phyloP scores from a whole-genome alignment of 2,888 invertebrate genomes.

The Dioctria linearis region DNA sequence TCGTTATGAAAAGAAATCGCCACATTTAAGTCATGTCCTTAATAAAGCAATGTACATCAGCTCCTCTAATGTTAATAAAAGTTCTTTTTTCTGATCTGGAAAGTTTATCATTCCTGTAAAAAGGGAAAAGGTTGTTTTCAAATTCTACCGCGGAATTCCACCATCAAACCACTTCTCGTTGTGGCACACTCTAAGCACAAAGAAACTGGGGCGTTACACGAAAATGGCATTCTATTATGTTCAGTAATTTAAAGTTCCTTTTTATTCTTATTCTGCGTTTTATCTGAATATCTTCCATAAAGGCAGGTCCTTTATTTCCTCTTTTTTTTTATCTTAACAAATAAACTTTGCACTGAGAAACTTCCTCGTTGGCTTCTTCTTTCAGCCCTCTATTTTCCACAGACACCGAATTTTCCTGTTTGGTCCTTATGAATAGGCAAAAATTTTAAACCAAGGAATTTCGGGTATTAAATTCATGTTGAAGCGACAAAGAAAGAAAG shows the following conservation, averaged over 20 bases:
- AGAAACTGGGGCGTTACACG: slow-evolving; percentile 44
- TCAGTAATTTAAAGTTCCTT: slow-evolving; percentile 43
- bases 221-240: slow-evolving; percentile 46
- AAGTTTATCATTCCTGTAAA: neutral
- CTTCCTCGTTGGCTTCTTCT: slow-evolving; percentile 37
- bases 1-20: neutral
- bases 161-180: neutral
- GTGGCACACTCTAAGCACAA: slow-evolving; percentile 1
- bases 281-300: slow-evolving; percentile 38
- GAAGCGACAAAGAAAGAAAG: slow-evolving; percentile 19
- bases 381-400: slow-evolving; percentile 18
- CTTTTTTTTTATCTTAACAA: slow-evolving; percentile 29
- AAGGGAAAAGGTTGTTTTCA: neutral
- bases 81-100: neutral
- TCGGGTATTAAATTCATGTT: slow-evolving; percentile 40
- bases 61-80: neutral
- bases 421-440: slow-evolving; percentile 36
- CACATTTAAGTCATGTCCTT: neutral
- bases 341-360: slow-evolving; percentile 41
- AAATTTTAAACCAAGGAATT: slow-evolving; percentile 25
- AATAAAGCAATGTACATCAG: neutral
- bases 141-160: neutral
- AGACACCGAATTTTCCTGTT: slow-evolving; percentile 33
- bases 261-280: slow-evolving; percentile 38
- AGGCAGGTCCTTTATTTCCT: slow-evolving; percentile 21